Evolutionary conservation across 2,888 invertebrate species (phyloP).

Genomic region (Oligia strigilis): DNA sequence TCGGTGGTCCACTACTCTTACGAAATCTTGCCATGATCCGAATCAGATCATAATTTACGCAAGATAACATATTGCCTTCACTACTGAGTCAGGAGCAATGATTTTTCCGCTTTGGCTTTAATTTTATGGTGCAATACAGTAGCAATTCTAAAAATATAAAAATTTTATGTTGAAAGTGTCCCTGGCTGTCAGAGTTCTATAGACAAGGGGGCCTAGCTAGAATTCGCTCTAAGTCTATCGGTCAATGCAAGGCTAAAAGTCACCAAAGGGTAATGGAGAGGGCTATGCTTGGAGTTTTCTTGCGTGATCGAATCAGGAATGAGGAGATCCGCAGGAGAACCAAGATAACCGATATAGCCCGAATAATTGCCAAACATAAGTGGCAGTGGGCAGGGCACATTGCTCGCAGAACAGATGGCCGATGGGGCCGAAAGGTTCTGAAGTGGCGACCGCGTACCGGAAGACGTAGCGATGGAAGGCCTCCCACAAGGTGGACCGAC

Average conservation of each 20-base stretch:
- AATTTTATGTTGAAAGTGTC: not conserved
- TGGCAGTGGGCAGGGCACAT: no score
- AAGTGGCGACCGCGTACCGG: no score
- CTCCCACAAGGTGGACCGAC: no score
- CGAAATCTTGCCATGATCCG: conserved; percentile 17
- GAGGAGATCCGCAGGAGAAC: no score
- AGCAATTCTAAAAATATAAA: conserved; percentile 7
- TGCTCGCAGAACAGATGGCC: no score
- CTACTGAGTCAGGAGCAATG: conserved; percentile 21
- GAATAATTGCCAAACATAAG: no score
- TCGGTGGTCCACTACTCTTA: conserved; percentile 1
- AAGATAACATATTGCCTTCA: conserved; percentile 5
- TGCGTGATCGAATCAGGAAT: no score
- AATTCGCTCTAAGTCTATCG: not conserved
- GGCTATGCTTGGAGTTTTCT: no score
- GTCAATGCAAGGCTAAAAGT: not conserved
- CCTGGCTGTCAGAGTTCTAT: not conserved
- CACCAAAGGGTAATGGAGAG: no score
- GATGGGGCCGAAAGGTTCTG: no score
- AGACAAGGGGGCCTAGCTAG: not conserved
- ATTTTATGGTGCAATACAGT: conserved; percentile 22
- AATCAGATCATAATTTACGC: conserved; percentile 16
- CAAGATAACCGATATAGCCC: no score
- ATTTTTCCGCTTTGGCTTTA: not conserved
- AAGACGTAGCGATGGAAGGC: no score